Conservation (phyloP, 2,113 vertebrate genomes). For the Thalassarche chlororhynchos region DNA sequence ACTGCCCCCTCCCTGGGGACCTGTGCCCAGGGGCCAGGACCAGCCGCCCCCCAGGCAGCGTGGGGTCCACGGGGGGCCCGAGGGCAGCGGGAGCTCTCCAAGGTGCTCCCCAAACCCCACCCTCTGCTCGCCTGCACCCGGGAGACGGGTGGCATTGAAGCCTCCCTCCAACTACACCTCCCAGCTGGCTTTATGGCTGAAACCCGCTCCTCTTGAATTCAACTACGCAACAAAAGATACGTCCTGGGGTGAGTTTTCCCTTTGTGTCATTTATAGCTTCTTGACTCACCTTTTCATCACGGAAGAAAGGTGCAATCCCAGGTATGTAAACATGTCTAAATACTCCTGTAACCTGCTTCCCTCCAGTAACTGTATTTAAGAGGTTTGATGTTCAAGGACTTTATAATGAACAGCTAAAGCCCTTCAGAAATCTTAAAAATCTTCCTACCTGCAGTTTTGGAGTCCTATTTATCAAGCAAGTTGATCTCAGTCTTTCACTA, state of each 20-base stretch:
- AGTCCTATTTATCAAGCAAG: conserved; percentile 81
- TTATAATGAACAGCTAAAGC: conserved; percentile 64
- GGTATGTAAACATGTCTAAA: conserved; percentile 47
- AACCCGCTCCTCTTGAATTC: conserved; percentile 59
- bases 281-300: conserved; percentile 83
- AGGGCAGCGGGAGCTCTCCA: conserved; percentile 80
- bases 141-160: conserved; percentile 23
- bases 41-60: conserved; percentile 39
- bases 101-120: conserved; percentile 40
- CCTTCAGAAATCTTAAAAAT: conserved; percentile 71
- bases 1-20: not conserved
- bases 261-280: conserved; percentile 30
- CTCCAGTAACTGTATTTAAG: conserved; percentile 73
- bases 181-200: conserved; percentile 75
- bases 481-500: conserved; percentile 29
- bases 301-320: conserved; percentile 23
- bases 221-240: conserved; percentile 65
- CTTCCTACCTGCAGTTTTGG: conserved; percentile 72
- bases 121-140: not conserved
- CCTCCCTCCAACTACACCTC: conserved; percentile 67
- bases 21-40: conserved; percentile 59
- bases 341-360: conserved; percentile 68
- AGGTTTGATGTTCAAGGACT: conserved; percentile 77
- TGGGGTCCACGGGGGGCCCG: conserved; percentile 12
- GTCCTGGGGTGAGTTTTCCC: conserved; percentile 63